Evolutionary conservation across 2,888 invertebrate species (phyloP).

Genomic region (Tupiocoris notatus): DNA sequence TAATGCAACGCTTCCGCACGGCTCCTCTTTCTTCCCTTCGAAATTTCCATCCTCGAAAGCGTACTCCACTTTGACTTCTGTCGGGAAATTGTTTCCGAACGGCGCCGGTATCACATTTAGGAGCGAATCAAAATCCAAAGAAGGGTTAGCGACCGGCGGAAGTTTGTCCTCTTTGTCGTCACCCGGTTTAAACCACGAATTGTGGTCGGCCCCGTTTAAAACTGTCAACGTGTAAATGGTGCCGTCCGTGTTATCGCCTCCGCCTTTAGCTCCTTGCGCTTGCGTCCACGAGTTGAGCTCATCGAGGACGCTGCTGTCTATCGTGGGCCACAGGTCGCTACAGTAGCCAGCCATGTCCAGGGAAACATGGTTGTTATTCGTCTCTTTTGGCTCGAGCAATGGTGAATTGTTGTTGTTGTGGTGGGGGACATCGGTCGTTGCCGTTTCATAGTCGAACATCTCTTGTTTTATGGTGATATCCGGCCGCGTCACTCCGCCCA

Average conservation of each 20-base stretch:
- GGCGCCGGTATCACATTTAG: slow-evolving; percentile 65
- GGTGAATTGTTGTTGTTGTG: slow-evolving; percentile 42
- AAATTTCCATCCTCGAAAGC: slow-evolving; percentile 74
- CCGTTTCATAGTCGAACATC: slow-evolving; percentile 43
- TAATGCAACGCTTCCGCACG: slow-evolving; percentile 29
- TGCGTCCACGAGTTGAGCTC: slow-evolving; percentile 72
- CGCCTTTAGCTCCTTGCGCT: slow-evolving; percentile 53
- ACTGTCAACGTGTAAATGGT: slow-evolving; percentile 84
- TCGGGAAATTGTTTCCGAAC: slow-evolving; percentile 43
- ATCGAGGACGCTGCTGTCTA: slow-evolving; percentile 62
- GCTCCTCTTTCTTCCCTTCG: slow-evolving; percentile 56
- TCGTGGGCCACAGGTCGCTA: slow-evolving; percentile 43
- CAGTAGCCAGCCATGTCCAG: slow-evolving; percentile 45
- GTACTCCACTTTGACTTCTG: slow-evolving; percentile 42
- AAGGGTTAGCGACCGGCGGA: slow-evolving; percentile 37
- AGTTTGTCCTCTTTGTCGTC: slow-evolving; percentile 62
- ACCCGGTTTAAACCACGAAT: slow-evolving; percentile 57
- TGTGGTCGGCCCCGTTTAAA: slow-evolving; percentile 66
- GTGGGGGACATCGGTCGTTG: slow-evolving; percentile 31
- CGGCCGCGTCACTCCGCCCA: slow-evolving; percentile 24
- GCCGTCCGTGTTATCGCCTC: slow-evolving; percentile 67
- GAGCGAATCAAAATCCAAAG: slow-evolving; percentile 71
- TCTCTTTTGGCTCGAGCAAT: slow-evolving; percentile 41
- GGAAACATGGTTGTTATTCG: slow-evolving; percentile 47
- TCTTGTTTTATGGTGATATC: slow-evolving; percentile 42